These are phyloP conservation scores for Leptinotarsa peninsularis DNA, from an alignment of 2,888 invertebrate genomes.

Conservation along the genomic window DNA sequence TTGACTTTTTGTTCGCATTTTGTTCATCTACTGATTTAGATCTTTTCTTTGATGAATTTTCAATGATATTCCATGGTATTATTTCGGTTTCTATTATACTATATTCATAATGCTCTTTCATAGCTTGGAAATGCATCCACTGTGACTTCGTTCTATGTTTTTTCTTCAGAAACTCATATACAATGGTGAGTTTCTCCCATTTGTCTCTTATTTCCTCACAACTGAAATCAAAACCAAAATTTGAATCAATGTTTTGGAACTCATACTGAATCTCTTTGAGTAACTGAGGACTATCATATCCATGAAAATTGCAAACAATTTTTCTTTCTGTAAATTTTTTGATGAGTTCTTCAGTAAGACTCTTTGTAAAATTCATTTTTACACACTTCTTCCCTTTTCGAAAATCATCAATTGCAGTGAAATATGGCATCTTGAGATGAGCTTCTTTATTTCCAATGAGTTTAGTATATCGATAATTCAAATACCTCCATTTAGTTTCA, in stretches of 20 bases:
- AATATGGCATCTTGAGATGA: conserved; percentile 26
- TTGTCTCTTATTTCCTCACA: conserved; percentile 29
- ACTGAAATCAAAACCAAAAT: conserved; percentile 27
- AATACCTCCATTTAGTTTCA: conserved; percentile 32
- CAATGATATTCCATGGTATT: not conserved
- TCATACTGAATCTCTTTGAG: conserved; percentile 31
- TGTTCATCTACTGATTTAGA: conserved; percentile 25
- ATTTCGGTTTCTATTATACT: not conserved
- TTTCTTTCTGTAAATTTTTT: conserved; percentile 31
- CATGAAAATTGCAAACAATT: conserved; percentile 29
- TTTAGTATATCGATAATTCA: conserved; percentile 29
- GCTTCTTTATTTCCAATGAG: conserved; percentile 24
- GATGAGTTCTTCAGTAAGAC: conserved; percentile 33
- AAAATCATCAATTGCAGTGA: conserved; percentile 25
- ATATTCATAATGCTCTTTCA: conserved; percentile 32
- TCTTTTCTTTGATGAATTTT: conserved; percentile 14
- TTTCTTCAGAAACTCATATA: conserved; percentile 27
- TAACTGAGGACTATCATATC: conserved; percentile 33
- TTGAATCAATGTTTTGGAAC: conserved; percentile 24
- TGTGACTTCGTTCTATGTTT: conserved; percentile 24
- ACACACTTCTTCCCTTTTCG: conserved; percentile 14
- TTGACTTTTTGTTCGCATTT: conserved; percentile 9
- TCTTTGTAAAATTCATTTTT: conserved; percentile 31
- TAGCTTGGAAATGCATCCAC: conserved; percentile 30
- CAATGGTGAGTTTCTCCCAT: conserved; percentile 25